phyloP scores from a whole-genome alignment of 1,140 invertebrate species.

The Heliconius nattereri region DNA sequence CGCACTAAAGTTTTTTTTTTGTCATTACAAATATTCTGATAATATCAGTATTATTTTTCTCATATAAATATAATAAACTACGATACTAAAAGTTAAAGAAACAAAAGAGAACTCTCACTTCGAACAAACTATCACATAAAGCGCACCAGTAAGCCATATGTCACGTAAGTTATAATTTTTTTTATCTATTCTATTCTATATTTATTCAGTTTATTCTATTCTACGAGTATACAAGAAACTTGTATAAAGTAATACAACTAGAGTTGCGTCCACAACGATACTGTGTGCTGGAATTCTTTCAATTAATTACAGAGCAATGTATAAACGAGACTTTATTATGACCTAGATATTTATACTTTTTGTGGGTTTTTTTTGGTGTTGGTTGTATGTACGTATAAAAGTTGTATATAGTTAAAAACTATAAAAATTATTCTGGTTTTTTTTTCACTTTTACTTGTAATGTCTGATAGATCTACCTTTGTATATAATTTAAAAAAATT shows the following conservation, averaged over 20 bases:
- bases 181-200: not conserved
- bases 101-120: not conserved
- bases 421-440: too few relatives aligned
- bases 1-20: too few relatives aligned
- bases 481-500: too few relatives aligned
- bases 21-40: too few relatives aligned
- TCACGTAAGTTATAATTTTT: not conserved
- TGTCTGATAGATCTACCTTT: too few relatives aligned
- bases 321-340: not conserved
- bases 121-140: not conserved
- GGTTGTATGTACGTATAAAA: too few relatives aligned
- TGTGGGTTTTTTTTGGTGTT: not conserved
- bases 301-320: constrained; percentile 11
- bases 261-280: not conserved
- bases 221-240: not conserved
- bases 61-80: not conserved
- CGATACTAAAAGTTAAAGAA: not conserved
- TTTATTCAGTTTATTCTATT: not conserved
- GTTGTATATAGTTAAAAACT: too few relatives aligned
- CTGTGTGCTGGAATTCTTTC: constrained; percentile 4
- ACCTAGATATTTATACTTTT: not conserved
- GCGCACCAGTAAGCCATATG: not conserved
- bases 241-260: not conserved
- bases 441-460: too few relatives aligned
- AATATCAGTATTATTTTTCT: too few relatives aligned